Conservation (phyloP, 2,797 vertebrate genomes). For the Sphaeramia orbicularis region DNA sequence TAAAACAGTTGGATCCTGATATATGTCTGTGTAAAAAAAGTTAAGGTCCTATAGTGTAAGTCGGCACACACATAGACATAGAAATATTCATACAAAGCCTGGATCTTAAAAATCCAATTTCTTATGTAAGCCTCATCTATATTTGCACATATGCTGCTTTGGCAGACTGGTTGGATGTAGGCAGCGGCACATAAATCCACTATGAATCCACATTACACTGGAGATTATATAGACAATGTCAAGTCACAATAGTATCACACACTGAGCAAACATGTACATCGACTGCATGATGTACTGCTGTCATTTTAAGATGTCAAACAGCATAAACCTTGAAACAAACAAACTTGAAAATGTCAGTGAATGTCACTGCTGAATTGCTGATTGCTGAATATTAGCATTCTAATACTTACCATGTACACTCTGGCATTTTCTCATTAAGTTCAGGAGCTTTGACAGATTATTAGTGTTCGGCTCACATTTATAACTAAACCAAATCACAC, state of each 20-base stretch:
- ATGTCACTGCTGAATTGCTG: not conserved
- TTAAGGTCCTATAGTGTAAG: too few species aligned
- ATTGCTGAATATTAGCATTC: too few species aligned
- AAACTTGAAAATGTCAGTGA: not conserved
- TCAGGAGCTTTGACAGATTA: too few species aligned
- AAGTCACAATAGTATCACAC: slow-evolving; percentile 32
- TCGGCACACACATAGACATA: too few species aligned
- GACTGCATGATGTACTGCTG: slow-evolving; percentile 15
- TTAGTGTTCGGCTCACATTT: too few species aligned
- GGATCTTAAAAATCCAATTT: slow-evolving; percentile 59
- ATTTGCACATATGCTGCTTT: slow-evolving; percentile 63
- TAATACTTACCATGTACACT: too few species aligned
- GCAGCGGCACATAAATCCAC: slow-evolving; percentile 52
- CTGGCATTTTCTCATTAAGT: too few species aligned
- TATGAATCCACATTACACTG: slow-evolving; percentile 43
- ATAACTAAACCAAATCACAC: too few species aligned
- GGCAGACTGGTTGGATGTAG: slow-evolving; percentile 46
- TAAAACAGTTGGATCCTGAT: too few species aligned
- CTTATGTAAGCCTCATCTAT: slow-evolving; percentile 56
- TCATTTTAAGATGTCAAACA: slow-evolving; percentile 16
- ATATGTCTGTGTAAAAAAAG: too few species aligned
- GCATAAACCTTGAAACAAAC: not conserved
- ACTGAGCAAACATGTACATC: slow-evolving; percentile 16
- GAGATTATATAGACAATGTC: slow-evolving; percentile 45
- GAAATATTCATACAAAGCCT: slow-evolving; percentile 6